Evolutionary conservation across 2,888 invertebrate genomes (phyloP), one percentile per base, ranked within the genome.

Genomic region (Arge pagana): DNA sequence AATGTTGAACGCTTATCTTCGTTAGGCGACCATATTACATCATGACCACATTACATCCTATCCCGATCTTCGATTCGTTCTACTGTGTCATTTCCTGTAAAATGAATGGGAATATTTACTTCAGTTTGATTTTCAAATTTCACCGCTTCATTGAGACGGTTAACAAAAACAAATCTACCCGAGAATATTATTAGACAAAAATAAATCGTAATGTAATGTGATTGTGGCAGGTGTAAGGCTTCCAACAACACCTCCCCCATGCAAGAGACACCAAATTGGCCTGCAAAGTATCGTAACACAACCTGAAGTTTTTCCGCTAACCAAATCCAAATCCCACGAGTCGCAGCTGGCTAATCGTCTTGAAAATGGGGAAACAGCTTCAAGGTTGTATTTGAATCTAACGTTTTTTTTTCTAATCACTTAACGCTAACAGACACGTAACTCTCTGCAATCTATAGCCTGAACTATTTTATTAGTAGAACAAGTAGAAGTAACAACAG

Each of bases 251-350:
- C 94, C 94, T 33, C 91, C 93, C 33, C 87, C 90, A 40, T 85
- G 86, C 65, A 86, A 85, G 67, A 88, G 84, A 77, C 88, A 86
- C 78, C 87, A 86, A 65, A 83, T 83, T 57, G 78, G 81, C 48
- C 78, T 83, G 28, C 73, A 74, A 53, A 74, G 71, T 42, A 65
- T 71, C 26, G 67, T 63, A 18, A 50, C 64, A 26, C 68, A 67
- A 57, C 65, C 73, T 50, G 75, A 77, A 59, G 68, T 69, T 48
- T 74, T 75, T 59, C 86, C 90, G 8, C 82, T 95, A 62, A 91
- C 89, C 54, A 93, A 94, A 79, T 94, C 94, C 57, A 89, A 91
- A 71, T 94, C 94, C 35, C 93, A 95, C 77, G 95, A 95, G 79
- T 93, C 92, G 10, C 93, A 94, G 76, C 82, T 93, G 55, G 87